Evolutionary conservation across 2,888 invertebrate genomes (phyloP).

Genomic region (Ethmia dodecea): DNA sequence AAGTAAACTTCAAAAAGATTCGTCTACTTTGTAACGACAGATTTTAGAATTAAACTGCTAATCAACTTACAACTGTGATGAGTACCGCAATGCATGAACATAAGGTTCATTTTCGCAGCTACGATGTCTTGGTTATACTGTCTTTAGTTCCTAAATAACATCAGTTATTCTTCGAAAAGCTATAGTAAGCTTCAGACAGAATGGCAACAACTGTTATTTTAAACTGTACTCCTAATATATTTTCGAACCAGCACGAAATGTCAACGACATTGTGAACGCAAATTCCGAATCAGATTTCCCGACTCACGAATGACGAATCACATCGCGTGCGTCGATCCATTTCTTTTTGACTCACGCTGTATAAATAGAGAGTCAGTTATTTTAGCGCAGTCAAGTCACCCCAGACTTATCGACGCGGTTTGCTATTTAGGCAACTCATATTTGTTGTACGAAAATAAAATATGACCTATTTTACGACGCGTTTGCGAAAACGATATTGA

Average conservation of each 20-base stretch:
- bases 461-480: conserved; percentile 53
- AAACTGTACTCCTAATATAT: conserved; percentile 29
- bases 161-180: neutral
- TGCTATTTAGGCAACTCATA: conserved; percentile 31
- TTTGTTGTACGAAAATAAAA: conserved; percentile 45
- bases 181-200: neutral
- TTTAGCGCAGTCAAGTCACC: conserved; percentile 34
- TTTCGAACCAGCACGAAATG: conserved; percentile 50
- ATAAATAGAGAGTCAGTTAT: conserved; percentile 46
- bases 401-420: conserved; percentile 47
- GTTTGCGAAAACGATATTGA: conserved; percentile 57
- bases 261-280: conserved; percentile 59
- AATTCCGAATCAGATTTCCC: conserved; percentile 54
- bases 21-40: no score
- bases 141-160: no score
- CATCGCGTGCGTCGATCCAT: conserved; percentile 50
- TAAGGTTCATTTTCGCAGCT: no score
- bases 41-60: no score
- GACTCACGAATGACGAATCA: conserved; percentile 60
- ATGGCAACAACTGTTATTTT: conserved; percentile 33
- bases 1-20: conserved; percentile 43
- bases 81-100: no score
- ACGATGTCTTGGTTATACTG: no score
- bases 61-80: no score
- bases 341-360: conserved; percentile 45